Conservation (phyloP, 1,140 invertebrate species). For the Zaprionus africanus region DNA sequence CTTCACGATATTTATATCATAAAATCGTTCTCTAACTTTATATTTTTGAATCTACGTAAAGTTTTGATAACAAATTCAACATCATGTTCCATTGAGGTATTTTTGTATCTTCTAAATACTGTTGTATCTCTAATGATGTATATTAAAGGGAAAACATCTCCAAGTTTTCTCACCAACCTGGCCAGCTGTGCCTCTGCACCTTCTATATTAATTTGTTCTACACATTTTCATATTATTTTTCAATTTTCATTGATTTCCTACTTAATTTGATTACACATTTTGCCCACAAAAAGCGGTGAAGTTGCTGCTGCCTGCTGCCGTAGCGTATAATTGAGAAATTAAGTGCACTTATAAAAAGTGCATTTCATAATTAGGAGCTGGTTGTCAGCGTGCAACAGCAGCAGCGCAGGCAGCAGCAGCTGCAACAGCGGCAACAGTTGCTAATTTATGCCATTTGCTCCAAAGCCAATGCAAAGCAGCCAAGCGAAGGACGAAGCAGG, state of each 20-base stretch:
- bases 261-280: constrained; percentile 12
- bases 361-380: constrained; percentile 71
- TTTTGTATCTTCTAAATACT: no score
- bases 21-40: no score
- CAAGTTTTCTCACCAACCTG: not conserved
- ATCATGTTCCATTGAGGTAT: no score
- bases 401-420: constrained; percentile 47
- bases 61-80: no score
- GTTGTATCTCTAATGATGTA: no score
- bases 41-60: no score
- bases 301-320: not conserved
- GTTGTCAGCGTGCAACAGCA: constrained; percentile 12
- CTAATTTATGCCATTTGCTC: constrained; percentile 69
- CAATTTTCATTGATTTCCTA: constrained; percentile 8
- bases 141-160: no score
- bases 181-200: not conserved
- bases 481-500: constrained; percentile 37
- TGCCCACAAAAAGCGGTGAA: not conserved
- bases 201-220: constrained; percentile 7
- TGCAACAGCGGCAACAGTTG: constrained; percentile 46
- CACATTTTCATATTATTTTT: constrained; percentile 12
- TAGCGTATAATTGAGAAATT: constrained; percentile 65
- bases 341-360: constrained; percentile 65
- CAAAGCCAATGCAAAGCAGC: constrained; percentile 48
- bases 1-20: no score